Base-by-base conservation (phyloP, 2,797 vertebrate genomes). In the Mormyrops boulengeri region DNA sequence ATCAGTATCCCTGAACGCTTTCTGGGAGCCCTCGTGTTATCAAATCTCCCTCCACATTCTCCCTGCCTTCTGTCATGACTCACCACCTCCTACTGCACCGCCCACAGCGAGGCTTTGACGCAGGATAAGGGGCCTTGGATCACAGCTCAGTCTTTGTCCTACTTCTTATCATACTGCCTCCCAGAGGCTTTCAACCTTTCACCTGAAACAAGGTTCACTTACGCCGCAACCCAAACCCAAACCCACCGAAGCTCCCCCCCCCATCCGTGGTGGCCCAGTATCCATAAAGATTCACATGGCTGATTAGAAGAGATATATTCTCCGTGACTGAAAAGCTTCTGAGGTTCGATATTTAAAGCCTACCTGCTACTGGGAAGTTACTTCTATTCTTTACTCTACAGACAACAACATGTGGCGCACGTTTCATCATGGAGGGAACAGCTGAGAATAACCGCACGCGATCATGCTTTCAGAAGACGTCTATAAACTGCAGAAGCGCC, bases 71-170 rank as follows among this genome's bases (percentile, higher is more conserved):
- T 73, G 62, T 57, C 53, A 50, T 91, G 90, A 91, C 90, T 91
- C 90, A 91, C 88, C 73, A 60, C 89, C 89, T 69, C 90, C 90
- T 60, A 91, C 90, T 12, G 89, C 53, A 57, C 87, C 84, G 52
- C 50, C 89, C 52, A 90, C 89, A 41, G 73, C 1, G 88, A 84
- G 73, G 22, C 44, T 60, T 73, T 88, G 86, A 90, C 66, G 47
- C 84, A 62, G 52, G 87, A 88, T 82, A 52, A 89, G 89, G 49
- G 47, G 60, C 38, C 82, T 87, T 80, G 87, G 77, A 73, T 90
- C 90, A 66, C 50, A 34, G 38, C n/a, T 55, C 85, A 26, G 5
- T 50, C 89, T 90, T 88, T 88, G 77, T 55, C 53, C 73, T 49
- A 26, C 11, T 34, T 73, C 77, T 90, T 90, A 90, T 88, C 89